Conservation (phyloP, 2,113 vertebrate genomes). For the Onychostoma macrolepis region DNA sequence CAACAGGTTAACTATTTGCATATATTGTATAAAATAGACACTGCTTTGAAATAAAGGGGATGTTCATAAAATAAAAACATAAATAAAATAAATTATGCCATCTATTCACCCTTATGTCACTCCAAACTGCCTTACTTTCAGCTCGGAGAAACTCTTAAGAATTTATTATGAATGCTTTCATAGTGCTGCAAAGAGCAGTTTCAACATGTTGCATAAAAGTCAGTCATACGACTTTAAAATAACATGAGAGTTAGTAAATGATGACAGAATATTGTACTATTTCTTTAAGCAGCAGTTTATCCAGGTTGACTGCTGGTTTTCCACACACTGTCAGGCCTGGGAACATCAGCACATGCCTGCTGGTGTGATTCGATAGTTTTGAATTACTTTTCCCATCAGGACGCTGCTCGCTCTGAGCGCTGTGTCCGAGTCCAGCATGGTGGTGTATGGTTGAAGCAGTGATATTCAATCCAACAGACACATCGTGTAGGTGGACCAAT, state of each 20-base stretch:
- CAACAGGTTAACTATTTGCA: neutral
- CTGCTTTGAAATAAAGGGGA: no score
- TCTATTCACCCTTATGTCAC: no score
- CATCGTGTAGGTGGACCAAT: slow-evolving; percentile 44
- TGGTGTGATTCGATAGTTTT: slow-evolving; percentile 53
- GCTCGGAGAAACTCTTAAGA: no score
- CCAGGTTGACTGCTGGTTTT: neutral
- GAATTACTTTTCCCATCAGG: slow-evolving; percentile 56
- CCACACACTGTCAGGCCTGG: slow-evolving; percentile 57
- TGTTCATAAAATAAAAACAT: no score
- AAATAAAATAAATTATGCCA: no score
- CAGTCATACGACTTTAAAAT: neutral
- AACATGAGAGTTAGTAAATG: neutral
- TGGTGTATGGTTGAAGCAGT: slow-evolving; percentile 7
- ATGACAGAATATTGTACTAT: neutral
- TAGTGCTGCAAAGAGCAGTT: neutral
- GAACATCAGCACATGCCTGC: slow-evolving; percentile 57
- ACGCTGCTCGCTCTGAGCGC: slow-evolving; percentile 5
- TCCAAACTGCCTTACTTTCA: no score
- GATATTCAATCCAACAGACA: slow-evolving; percentile 41
- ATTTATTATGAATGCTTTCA: neutral
- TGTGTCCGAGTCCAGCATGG: neutral
- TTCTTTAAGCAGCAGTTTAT: neutral
- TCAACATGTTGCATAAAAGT: neutral
- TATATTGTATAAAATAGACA: no score